These are phyloP conservation scores for Allophyes oxyacanthae DNA, from an alignment of 2,888 invertebrate species.

Conservation along the genomic window DNA sequence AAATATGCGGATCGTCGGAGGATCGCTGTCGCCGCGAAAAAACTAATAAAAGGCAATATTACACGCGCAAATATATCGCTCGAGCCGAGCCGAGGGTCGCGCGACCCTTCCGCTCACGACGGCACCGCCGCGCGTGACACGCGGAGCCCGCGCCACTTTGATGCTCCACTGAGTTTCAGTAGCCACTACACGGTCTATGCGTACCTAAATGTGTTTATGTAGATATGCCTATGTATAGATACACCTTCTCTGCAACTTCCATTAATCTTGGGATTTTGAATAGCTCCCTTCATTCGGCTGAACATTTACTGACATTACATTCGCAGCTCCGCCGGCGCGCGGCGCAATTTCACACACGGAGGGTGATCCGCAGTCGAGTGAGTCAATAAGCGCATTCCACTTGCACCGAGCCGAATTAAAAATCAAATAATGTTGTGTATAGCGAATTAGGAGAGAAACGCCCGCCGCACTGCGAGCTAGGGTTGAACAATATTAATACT, in stretches of 20 bases:
- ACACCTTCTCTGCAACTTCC: background rate
- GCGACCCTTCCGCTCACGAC: slow-evolving; percentile 29
- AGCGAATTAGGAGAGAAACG: slow-evolving; percentile 71
- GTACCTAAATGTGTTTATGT: background rate
- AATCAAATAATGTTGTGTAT: slow-evolving; percentile 87
- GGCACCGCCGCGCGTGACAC: slow-evolving; percentile 32
- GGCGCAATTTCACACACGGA: slow-evolving; percentile 24
- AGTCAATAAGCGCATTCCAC: slow-evolving; percentile 84
- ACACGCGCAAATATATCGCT: slow-evolving; percentile 73
- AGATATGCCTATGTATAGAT: background rate
- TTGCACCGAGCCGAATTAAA: slow-evolving; percentile 82
- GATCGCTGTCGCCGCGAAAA: slow-evolving; percentile 80
- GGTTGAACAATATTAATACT: slow-evolving; percentile 31
- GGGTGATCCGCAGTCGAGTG: slow-evolving; percentile 57
- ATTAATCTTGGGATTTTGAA: background rate
- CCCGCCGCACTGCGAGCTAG: slow-evolving; percentile 20
- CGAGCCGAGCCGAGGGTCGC: slow-evolving; percentile 46
- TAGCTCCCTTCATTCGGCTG: background rate
- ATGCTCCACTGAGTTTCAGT: slow-evolving; percentile 35
- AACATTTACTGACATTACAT: slow-evolving; percentile 11
- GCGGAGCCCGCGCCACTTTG: slow-evolving; percentile 32
- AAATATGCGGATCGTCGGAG: slow-evolving; percentile 68
- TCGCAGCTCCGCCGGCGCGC: slow-evolving; percentile 7
- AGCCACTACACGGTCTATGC: slow-evolving; percentile 1
- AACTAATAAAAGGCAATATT: slow-evolving; percentile 86